Evolutionary conservation across 2,888 invertebrate species (phyloP), one percentile per base, ranked within the genome.

Genomic region (Diloba caeruleocephala): DNA sequence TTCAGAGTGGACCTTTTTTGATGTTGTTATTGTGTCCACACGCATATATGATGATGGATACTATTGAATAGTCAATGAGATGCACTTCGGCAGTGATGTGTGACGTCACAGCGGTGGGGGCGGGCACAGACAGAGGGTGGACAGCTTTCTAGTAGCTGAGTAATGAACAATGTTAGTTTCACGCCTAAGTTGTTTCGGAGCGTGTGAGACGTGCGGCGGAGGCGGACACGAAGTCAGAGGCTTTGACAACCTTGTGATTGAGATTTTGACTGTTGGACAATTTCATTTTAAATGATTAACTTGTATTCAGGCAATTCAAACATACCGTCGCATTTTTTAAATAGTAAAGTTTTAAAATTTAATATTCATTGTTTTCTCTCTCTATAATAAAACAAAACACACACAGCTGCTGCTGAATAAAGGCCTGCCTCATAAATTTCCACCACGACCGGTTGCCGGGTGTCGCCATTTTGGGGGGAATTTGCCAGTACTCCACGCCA

Each of bases 51-150:
- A 48, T 48, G 33, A 59, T 53, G 66, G 46, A 38, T 49, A 48
- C 17, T 42, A 44, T 52, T 51, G 60, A 57, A 65, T 65, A 61
- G 42, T 46, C 39, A 68, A 58, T 63, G 58, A 63, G 58, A 28
- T 9, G 31, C 26, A n/a, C 17, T 53, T 12, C 17, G 38, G 17
- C 45, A 10, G 13, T 37, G 42, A 43, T 37, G 37, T 21, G 48
- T 38, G 31, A 43, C 41, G 31, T 45, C 13, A n/a, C 28, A 17
- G 17, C 42, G 2, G 25, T 1, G 44, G 26, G 13, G 17, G 15
- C 5, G 5, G 33, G 7, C 1, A 14, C 10, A 14, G 15, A 21
- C 13, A 14, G n/a, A 26, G 43, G 17, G 17, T 6, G 33, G 38
- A 9, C 41, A 8, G 44, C 12, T 5, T 6, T 19, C 15, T 26